Conservation (phyloP, 2,113 vertebrate genomes). For the Thalassoma bifasciatum region DNA sequence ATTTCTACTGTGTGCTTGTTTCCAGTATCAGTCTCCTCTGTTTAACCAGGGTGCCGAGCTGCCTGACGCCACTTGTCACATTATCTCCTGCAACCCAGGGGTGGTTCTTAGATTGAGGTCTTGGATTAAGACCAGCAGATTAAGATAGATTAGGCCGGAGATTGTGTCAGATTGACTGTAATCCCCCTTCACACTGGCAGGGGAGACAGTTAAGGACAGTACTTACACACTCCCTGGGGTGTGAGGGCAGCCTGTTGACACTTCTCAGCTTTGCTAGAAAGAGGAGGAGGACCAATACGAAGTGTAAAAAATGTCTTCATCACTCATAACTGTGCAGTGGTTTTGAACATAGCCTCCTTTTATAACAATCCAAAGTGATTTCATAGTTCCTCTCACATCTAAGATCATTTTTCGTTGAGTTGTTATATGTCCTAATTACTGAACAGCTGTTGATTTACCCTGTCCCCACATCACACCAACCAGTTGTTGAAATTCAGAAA, state of each 20-base stretch:
- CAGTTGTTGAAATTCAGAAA: not conserved
- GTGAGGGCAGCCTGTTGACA: slow-evolving; percentile 39
- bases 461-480: not conserved
- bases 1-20: slow-evolving; percentile 40
- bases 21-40: slow-evolving; percentile 36
- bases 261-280: slow-evolving; percentile 34
- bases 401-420: not conserved
- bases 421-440: not conserved
- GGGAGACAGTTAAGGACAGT: slow-evolving; percentile 48
- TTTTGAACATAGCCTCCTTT: not conserved
- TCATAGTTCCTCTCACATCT: not conserved
- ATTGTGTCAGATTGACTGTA: slow-evolving; percentile 78
- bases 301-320: slow-evolving; percentile 18
- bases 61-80: slow-evolving; percentile 39
- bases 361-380: not conserved
- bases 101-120: slow-evolving; percentile 75
- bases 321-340: not conserved
- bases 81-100: slow-evolving; percentile 65
- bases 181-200: slow-evolving; percentile 64
- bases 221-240: slow-evolving; percentile 53
- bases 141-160: slow-evolving; percentile 74
- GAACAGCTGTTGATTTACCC: not conserved
- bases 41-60: slow-evolving; percentile 49
- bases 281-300: slow-evolving; percentile 29
- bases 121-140: slow-evolving; percentile 72